Evolutionary conservation across 53 echinoderm and acorn worm species (phyloP), one percentile per base, ranked within the genome.

Genomic region (Crossaster papposus): DNA sequence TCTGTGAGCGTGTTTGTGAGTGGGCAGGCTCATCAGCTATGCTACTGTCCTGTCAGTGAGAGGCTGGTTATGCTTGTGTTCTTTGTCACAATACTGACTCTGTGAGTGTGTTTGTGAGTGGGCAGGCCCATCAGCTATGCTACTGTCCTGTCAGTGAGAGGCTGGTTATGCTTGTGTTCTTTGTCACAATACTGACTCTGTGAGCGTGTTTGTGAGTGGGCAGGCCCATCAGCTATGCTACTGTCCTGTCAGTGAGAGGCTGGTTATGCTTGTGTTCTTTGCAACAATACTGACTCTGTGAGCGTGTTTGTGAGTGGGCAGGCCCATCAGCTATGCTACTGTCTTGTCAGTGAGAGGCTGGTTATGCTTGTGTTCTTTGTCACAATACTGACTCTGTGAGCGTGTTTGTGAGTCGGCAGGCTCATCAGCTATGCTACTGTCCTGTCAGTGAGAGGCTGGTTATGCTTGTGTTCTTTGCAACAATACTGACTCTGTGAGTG

Each of bases 311-410:
- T n/a, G 95, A 84, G 4, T 90, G 64, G 22, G 92, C 63, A 23
- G 89, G 89, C 17, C 73, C 70, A n/a, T 92, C 94, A 70, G 91
- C 90, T 51, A 75, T 85, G 30, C 79, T 79, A 23, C 86, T 88
- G 30, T 96, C 97, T 55, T 96, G 95, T 51, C 65, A 81, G 30
- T 95, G 95, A 10, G 92, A 72, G 54, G 81, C 75, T 8, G 92
- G 89, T 96, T n/a, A 95, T 63, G 83, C 89, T 91, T 2, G 95
- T 89, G 70, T 96, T 96, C 22, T 95, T 86, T 13, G 94, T 94
- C 58, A 94, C 97, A 95, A 96, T 95, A 54, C n/a, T n/a, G n/a
- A n/a, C n/a, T n/a, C n/a, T n/a, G n/a, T n/a, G n/a, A n/a, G n/a
- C n/a, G n/a, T n/a, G n/a, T n/a, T n/a, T n/a, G n/a, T n/a, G n/a